Percentiles rank a stretch among this genome's conserved stretches.
Conservation (phyloP, 2,113 vertebrate species). For the Chlorodrepanis virens region DNA sequence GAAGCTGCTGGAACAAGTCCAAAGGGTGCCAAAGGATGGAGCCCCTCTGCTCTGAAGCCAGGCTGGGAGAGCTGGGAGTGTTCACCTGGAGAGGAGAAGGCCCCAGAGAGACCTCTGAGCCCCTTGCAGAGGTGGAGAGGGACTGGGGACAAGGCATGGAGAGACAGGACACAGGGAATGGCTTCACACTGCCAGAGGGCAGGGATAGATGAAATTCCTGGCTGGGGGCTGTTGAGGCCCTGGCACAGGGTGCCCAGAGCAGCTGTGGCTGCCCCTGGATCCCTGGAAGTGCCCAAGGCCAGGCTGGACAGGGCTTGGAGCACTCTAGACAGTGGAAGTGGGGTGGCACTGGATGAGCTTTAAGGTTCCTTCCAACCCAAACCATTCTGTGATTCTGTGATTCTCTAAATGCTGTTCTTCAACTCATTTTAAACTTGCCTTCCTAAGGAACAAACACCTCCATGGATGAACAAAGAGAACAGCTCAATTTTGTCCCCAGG, state of each 20-base stretch:
- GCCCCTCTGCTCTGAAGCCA: neutral
- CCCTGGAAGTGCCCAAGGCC: neutral
- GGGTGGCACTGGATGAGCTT: neutral
- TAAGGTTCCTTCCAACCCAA: neutral
- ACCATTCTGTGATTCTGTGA: neutral
- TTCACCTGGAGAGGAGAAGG: neutral
- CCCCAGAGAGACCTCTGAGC: neutral
- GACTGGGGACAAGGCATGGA: neutral
- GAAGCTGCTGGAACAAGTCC: neutral
- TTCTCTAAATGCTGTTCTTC: neutral
- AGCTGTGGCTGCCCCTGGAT: neutral
- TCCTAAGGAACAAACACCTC: neutral
- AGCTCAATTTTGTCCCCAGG: neutral
- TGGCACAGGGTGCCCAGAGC: neutral
- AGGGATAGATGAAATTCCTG: rapidly evolving
- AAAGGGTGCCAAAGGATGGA: neutral
- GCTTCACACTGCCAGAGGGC: neutral
- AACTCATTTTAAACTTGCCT: neutral
- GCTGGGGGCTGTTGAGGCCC: neutral
- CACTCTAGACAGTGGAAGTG: neutral
- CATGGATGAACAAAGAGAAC: neutral
- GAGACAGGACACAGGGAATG: neutral
- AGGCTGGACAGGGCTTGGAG: neutral
- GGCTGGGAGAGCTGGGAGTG: rapidly evolving
- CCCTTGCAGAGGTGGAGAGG: neutral